These are phyloP conservation scores for Calephelis perditalis DNA, from an alignment of 2,888 invertebrate species.

Conservation along the genomic window DNA sequence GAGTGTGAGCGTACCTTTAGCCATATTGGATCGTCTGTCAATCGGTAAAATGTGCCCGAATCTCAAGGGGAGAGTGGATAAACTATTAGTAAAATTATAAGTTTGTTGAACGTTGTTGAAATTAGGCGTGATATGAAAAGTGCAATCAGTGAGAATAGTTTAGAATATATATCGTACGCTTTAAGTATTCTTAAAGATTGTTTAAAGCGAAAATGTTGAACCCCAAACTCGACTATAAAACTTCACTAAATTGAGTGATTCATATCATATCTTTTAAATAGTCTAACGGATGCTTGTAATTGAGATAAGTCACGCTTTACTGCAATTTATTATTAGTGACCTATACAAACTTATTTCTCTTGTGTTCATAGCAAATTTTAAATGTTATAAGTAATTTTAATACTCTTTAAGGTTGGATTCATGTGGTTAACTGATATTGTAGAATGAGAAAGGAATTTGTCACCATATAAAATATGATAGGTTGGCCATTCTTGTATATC, in stretches of 20 bases:
- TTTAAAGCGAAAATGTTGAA: slow-evolving; percentile 8
- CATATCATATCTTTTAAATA: slow-evolving; percentile 67
- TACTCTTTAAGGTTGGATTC: slow-evolving; percentile 8
- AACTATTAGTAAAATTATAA: slow-evolving; percentile 31
- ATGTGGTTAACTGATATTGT: background rate
- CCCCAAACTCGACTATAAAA: slow-evolving; percentile 18
- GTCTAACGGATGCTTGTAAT: slow-evolving; percentile 45
- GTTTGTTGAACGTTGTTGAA: slow-evolving; percentile 12
- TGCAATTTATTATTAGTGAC: slow-evolving; percentile 27
- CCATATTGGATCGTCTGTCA: slow-evolving; percentile 13
- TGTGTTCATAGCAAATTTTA: slow-evolving; percentile 28
- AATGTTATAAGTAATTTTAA: slow-evolving; percentile 13
- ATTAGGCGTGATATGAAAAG: slow-evolving; percentile 19
- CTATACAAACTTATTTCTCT: slow-evolving; percentile 26
- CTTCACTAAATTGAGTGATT: slow-evolving; percentile 55
- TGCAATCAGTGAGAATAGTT: slow-evolving; percentile 20
- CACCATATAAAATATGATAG: too few species aligned
- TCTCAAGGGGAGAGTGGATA: slow-evolving; percentile 28
- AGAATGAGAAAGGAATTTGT: background rate
- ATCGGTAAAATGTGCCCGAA: slow-evolving; percentile 29
- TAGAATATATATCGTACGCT: slow-evolving; percentile 18
- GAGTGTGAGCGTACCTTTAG: slow-evolving; percentile 36
- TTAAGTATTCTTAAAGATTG: slow-evolving; percentile 15
- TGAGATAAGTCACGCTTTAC: slow-evolving; percentile 36
- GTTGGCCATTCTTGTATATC: too few species aligned